These are phyloP conservation scores for Pempheris klunzingeri DNA, from an alignment of 2,797 vertebrate genomes.

Conservation along the genomic window DNA sequence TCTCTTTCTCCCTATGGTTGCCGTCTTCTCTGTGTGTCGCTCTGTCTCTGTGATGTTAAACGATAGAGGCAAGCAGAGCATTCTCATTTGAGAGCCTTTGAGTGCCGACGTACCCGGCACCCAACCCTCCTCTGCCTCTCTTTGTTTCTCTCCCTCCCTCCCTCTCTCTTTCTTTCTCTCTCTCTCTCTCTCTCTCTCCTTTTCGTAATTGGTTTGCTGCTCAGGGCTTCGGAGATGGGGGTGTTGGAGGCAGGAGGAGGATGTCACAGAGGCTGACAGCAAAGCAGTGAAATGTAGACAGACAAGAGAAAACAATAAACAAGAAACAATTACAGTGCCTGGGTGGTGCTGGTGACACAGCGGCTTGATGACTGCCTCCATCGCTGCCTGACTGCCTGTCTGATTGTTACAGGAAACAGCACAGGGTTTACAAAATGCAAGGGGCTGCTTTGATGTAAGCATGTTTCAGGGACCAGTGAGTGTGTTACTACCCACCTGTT, in stretches of 20 bases:
- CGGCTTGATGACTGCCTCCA: not conserved
- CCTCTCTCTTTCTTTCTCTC: conserved; percentile 1
- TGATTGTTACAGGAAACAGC: not conserved
- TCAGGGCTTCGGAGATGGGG: conserved; percentile 7
- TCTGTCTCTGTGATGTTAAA: conserved; percentile 47
- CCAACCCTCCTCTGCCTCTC: conserved; percentile 7
- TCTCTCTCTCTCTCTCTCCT: not conserved
- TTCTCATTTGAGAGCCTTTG: conserved; percentile 44
- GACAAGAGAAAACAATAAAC: conserved; percentile 48
- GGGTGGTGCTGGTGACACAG: conserved; percentile 4
- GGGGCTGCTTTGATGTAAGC: not conserved
- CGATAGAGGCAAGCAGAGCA: conserved; percentile 39
- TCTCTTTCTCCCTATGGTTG: conserved; percentile 10
- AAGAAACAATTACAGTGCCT: conserved; percentile 36
- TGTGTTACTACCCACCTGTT: not conserved
- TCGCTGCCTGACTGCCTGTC: not conserved
- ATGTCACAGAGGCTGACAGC: conserved; percentile 43
- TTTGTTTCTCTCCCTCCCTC: not conserved
- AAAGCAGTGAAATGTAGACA: conserved; percentile 20
- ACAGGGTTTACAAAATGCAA: not conserved
- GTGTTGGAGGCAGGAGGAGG: not conserved
- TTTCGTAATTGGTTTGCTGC: conserved; percentile 57
- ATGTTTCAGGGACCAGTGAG: not conserved
- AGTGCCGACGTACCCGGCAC: conserved; percentile 11
- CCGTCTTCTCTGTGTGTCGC: not conserved